phyloP scores from a whole-genome alignment of 2,113 vertebrate species.

The Neolamprologus brichardi region DNA sequence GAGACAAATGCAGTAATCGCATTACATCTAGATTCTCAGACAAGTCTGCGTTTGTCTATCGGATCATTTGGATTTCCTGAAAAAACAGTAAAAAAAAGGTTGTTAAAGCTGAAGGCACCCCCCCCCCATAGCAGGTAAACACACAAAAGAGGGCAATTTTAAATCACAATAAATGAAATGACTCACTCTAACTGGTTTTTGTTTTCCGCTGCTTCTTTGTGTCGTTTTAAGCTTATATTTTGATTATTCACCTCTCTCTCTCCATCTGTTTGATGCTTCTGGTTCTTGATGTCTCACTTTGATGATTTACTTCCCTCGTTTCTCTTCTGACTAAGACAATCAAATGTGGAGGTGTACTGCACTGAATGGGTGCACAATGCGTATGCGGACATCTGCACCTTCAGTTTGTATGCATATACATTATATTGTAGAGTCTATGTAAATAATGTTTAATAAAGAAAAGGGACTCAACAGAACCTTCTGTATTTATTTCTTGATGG shows the following conservation, averaged over 20 bases:
- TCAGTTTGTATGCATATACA: not conserved
- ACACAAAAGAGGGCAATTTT: not conserved
- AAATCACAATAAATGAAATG: not conserved
- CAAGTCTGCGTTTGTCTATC: not conserved
- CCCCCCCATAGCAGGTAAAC: not conserved
- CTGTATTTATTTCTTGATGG: not conserved
- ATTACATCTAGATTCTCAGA: not conserved
- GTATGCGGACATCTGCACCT: not conserved
- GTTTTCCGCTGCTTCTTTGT: not conserved
- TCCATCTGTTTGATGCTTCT: not conserved
- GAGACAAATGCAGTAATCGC: not conserved
- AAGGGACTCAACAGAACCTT: not conserved
- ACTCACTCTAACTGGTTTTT: not conserved
- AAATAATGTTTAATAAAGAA: not conserved
- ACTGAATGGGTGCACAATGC: not conserved
- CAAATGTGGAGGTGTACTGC: not conserved
- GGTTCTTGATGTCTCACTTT: not conserved
- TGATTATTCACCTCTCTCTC: not conserved
- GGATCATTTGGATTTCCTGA: not conserved
- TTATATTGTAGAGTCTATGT: not conserved
- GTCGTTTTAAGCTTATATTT: not conserved
- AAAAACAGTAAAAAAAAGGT: not conserved
- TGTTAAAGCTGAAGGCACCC: not conserved
- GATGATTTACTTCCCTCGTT: not conserved
- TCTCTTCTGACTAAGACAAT: not conserved